phyloP scores from a whole-genome alignment of 2,113 vertebrate species.

The Phylloscopus trochiloides region DNA sequence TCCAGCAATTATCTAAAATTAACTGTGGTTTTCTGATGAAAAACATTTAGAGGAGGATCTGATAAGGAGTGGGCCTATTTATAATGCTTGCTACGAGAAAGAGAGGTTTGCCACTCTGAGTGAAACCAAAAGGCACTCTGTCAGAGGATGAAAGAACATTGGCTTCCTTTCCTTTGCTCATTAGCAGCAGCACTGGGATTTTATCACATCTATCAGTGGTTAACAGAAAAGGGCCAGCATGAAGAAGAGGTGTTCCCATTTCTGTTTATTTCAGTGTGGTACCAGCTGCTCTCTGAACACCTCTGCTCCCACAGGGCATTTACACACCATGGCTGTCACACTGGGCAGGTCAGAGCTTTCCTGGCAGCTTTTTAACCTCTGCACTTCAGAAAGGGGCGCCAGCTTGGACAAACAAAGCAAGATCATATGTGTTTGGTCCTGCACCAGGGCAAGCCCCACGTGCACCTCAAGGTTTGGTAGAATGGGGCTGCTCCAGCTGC shows the following conservation, averaged over 20 bases:
- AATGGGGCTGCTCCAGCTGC: background rate
- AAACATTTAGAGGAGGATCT: slow-evolving; percentile 77
- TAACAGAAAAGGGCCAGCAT: slow-evolving; percentile 3
- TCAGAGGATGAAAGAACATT: background rate
- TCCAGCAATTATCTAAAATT: slow-evolving; percentile 78
- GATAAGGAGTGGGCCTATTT: slow-evolving; percentile 74
- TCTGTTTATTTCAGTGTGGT: background rate
- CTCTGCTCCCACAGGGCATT: background rate
- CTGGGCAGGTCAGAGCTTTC: background rate
- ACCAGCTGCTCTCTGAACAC: background rate
- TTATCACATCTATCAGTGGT: background rate
- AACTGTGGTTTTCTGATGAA: slow-evolving; percentile 82
- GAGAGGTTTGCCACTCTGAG: slow-evolving; percentile 9
- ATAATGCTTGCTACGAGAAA: slow-evolving; percentile 54
- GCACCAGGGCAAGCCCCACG: fast-evolving
- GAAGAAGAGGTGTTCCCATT: background rate
- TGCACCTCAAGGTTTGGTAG: background rate
- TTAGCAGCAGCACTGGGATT: background rate
- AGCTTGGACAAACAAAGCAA: background rate
- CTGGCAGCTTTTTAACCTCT: background rate
- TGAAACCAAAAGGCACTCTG: background rate
- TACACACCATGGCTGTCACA: background rate
- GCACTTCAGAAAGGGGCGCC: background rate
- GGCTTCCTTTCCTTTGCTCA: slow-evolving; percentile 19
- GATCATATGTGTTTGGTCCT: background rate